These are phyloP conservation scores for Chlamydotis undulata DNA, from an alignment of 2,113 vertebrate species.

Conservation along the genomic window DNA sequence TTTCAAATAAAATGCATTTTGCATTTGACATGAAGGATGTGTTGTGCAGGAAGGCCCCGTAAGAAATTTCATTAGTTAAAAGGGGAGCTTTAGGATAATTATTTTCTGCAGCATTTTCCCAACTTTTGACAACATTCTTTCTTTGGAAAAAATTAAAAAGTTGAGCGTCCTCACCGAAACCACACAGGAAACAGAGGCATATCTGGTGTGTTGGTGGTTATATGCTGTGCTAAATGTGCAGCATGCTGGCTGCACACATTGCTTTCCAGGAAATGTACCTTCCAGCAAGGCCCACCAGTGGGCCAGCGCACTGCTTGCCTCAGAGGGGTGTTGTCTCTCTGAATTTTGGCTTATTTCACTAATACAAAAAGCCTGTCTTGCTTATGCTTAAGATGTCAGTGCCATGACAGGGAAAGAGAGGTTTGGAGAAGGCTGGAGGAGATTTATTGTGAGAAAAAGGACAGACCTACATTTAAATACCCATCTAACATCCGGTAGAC, in stretches of 20 bases:
- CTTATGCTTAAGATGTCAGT: neutral
- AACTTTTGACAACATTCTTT: neutral
- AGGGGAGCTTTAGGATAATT: neutral
- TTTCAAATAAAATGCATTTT: neutral
- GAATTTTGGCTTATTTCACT: neutral
- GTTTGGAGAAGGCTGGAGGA: neutral
- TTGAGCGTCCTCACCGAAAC: neutral
- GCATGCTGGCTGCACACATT: rapidly evolving
- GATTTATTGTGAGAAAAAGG: neutral
- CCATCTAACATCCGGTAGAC: rapidly evolving
- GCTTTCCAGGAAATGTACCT: neutral
- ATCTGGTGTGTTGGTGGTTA: neutral
- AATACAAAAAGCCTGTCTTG: neutral
- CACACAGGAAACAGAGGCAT: neutral
- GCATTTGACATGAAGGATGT: neutral
- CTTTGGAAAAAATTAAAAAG: neutral
- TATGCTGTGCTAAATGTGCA: neutral
- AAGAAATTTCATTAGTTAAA: neutral
- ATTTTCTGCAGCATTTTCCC: neutral
- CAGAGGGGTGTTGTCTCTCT: neutral
- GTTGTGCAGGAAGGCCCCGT: neutral
- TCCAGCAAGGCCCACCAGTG: no score
- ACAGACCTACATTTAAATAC: neutral
- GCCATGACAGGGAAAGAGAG: neutral
- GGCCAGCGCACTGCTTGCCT: rapidly evolving